Base-by-base conservation (phyloP, 2,797 vertebrate species). In the Poecile montanus region DNA sequence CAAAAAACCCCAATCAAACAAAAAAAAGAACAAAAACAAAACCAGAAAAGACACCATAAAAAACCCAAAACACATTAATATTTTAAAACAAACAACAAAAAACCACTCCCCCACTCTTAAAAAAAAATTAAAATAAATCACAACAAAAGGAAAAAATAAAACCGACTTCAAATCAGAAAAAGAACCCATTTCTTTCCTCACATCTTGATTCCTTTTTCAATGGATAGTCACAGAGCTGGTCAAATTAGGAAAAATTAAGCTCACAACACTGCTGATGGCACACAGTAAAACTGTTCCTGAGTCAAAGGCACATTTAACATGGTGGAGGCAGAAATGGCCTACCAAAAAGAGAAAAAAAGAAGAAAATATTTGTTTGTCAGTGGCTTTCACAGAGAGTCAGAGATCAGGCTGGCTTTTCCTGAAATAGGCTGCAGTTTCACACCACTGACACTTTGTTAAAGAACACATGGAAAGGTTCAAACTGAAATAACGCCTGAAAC, bases 391-490 rank as follows among this genome's bases (percentile, higher is more conserved):
- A 44, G 21, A 44, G 38, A 66, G 51, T 34, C 80, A 89, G 78
- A 76, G 84, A 82, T 85, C 92, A 91, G 81, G 18, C 36, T 71
- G 40, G 58, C 30, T 93, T 86, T 95, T 70, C 85, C 71, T 78
- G 76, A 96, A 95, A 94, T 93, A 88, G 58, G 25, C 73, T 72
- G 4, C 2, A 45, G 20, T 93, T 95, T 95, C 93, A 80, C 88
- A 91, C 19, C 22, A 13, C 57, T 72, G 21, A 57, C 85, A 84
- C 56, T 76, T 61, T 67, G 62, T 19, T 81, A 44, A 66, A 71
- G 76, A 96, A 88, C 91, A 92, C 91, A 86, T 44, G 75, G 91
- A 67, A 93, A 63, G 25, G 82, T 73, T 93, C 79, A 85, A 66
- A 42, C 36, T 25, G 70, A 56, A 93, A n/a, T 72, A 86, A 75